Conservation (phyloP, 2,888 invertebrate genomes). For the Drosophila silvestris region DNA sequence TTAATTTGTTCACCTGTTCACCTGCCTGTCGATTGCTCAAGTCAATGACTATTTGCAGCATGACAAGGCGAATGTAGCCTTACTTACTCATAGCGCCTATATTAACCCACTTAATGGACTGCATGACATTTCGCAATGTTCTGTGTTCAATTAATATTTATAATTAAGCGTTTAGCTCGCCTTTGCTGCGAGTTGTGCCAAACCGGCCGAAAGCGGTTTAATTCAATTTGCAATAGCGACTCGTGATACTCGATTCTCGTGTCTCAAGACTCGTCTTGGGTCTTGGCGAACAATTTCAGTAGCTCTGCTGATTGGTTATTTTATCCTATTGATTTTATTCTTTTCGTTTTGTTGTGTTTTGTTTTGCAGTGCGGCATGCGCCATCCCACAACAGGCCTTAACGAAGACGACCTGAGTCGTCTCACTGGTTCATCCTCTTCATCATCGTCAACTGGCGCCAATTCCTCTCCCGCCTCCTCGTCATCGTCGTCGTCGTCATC, state of each 20-base stretch:
- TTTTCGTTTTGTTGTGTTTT: not conserved
- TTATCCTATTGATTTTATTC: not conserved
- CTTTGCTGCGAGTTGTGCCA: not conserved
- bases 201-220: not conserved
- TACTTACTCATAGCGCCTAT: slow-evolving; percentile 53
- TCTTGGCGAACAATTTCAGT: slow-evolving; percentile 10
- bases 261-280: not conserved
- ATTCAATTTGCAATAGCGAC: not conserved
- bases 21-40: not conserved
- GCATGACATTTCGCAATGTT: slow-evolving; percentile 40
- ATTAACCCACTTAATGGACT: slow-evolving; percentile 52
- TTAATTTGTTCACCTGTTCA: not conserved
- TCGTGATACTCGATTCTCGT: slow-evolving; percentile 48
- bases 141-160: slow-evolving; percentile 27
- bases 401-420: slow-evolving; percentile 86
- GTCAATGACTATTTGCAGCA: not conserved
- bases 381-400: slow-evolving; percentile 86
- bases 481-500: slow-evolving; percentile 64
- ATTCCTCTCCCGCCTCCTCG: slow-evolving; percentile 49
- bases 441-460: slow-evolving; percentile 71
- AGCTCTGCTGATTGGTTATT: not conserved
- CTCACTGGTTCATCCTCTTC: slow-evolving; percentile 85
- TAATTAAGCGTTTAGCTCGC: slow-evolving; percentile 3
- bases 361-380: slow-evolving; percentile 86
- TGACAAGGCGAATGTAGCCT: slow-evolving; percentile 11